Conservation (phyloP, 2,113 vertebrate genomes). For the Upupa epops region DNA sequence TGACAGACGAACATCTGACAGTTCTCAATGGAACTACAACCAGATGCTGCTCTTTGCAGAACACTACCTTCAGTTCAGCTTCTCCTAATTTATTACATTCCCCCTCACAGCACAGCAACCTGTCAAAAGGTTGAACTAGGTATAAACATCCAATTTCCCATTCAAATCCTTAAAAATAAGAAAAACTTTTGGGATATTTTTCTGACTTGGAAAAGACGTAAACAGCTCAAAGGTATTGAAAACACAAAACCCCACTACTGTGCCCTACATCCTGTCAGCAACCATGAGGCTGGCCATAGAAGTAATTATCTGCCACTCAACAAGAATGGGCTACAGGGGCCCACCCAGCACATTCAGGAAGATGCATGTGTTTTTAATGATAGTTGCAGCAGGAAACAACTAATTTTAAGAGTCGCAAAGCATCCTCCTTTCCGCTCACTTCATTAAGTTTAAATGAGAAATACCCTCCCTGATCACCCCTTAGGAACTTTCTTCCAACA, state of each 20-base stretch:
- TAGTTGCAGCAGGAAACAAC: not conserved
- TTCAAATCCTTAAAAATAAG: not conserved
- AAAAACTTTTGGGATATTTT: not conserved
- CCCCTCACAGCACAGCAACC: not conserved
- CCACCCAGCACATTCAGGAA: not conserved
- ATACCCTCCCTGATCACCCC: not conserved
- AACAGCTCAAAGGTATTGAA: not conserved
- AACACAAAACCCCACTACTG: not conserved
- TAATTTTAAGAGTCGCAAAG: not conserved
- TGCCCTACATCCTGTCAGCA: not conserved
- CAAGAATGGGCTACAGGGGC: not conserved
- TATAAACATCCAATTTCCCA: not conserved
- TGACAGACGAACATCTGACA: not conserved
- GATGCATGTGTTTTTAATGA: not conserved
- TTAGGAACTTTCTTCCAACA: not conserved
- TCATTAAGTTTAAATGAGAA: not conserved
- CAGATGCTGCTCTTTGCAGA: not conserved
- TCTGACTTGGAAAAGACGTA: not conserved
- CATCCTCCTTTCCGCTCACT: not conserved
- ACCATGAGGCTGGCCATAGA: not conserved
- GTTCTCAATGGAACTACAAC: not conserved
- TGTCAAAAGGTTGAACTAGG: not conserved
- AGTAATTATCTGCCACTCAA: accelerated
- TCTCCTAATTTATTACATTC: not conserved
- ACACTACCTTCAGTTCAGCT: not conserved